A percentile compares a stretch with the other conserved stretches of the same genome.
These are phyloP conservation scores for Gavia stellata DNA, from an alignment of 2,113 vertebrate species.

Conservation along the genomic window DNA sequence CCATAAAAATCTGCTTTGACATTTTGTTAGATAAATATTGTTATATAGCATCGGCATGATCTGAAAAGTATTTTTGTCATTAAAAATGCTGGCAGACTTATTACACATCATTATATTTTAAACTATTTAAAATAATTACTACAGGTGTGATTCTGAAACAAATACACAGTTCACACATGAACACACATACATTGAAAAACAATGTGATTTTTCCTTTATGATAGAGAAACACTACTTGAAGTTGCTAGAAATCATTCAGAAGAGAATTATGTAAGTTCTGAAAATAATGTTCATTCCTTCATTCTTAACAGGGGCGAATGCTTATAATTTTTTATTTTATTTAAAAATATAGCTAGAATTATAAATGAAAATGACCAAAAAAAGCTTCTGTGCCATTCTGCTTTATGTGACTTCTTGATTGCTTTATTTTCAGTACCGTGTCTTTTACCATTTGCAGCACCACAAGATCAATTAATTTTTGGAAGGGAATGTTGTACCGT, in stretches of 20 bases:
- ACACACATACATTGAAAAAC: neutral
- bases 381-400: neutral
- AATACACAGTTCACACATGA: neutral
- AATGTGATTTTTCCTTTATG: neutral
- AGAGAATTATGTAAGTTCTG: neutral
- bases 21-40: neutral
- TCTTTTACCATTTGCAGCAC: neutral
- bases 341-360: neutral
- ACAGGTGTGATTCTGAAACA: neutral
- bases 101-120: neutral
- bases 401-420: neutral
- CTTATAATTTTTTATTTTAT: neutral
- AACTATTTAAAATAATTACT: neutral
- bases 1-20: neutral
- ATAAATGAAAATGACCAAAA: neutral
- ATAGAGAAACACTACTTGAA: neutral
- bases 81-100: neutral
- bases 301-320: neutral
- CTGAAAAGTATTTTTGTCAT: neutral
- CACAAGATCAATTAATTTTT: slow-evolving; percentile 8
- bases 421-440: neutral
- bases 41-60: neutral
- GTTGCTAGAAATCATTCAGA: neutral
- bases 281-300: neutral
- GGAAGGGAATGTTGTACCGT: neutral